Conservation (phyloP, 2,888 invertebrate species). For the Drosophila pegasa region DNA sequence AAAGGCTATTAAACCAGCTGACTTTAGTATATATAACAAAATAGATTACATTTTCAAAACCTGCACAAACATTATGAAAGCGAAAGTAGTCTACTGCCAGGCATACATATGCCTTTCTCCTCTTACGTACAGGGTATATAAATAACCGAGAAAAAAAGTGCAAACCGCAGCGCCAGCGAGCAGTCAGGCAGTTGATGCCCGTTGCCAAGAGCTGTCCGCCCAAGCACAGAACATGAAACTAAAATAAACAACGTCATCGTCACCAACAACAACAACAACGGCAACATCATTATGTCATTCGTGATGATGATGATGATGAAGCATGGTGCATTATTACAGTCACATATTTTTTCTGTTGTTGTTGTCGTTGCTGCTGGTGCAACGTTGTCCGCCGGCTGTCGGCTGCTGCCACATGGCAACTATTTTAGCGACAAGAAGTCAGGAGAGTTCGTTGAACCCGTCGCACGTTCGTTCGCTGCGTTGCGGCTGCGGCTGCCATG, state of each 20-base stretch:
- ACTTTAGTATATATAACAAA: neutral
- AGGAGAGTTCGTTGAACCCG: conserved; percentile 63
- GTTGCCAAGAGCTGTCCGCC: conserved; percentile 65
- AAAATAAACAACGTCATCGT: conserved; percentile 68
- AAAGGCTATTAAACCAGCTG: neutral
- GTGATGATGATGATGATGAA: conserved; percentile 21
- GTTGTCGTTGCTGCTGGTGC: conserved; percentile 20
- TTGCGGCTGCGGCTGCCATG: conserved; percentile 30
- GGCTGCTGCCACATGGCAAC: conserved; percentile 71
- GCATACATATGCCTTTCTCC: neutral
- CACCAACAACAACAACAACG: conserved; percentile 23
- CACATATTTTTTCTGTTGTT: conserved; percentile 24
- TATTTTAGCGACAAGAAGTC: conserved; percentile 75
- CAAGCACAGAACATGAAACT: conserved; percentile 68
- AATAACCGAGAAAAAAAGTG: neutral
- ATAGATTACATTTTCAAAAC: neutral
- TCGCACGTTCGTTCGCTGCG: neutral
- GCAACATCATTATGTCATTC: conserved; percentile 22
- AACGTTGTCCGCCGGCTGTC: conserved; percentile 40
- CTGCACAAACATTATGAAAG: neutral
- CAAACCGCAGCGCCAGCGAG: conserved; percentile 37
- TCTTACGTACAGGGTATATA: conserved; percentile 8
- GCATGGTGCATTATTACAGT: conserved; percentile 37
- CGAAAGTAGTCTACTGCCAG: neutral
- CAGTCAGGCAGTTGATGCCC: conserved; percentile 23